A percentile compares a stretch with the other conserved stretches of the same genome.
phyloP scores from a whole-genome alignment of 2,113 vertebrate genomes.

The Calyptomena viridis region DNA sequence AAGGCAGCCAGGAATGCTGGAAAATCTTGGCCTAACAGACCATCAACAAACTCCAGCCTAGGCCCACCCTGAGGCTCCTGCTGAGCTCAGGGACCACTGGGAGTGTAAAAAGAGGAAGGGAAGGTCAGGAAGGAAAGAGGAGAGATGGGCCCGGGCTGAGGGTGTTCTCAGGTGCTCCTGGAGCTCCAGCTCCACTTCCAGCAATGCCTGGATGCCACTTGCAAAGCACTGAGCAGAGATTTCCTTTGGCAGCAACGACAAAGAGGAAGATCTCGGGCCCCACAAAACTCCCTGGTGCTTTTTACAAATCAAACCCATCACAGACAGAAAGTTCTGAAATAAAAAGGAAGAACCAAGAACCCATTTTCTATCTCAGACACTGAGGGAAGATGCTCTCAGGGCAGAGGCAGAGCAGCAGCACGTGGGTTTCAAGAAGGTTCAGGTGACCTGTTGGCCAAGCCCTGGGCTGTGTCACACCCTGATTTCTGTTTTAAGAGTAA shows the following conservation, averaged over 20 bases:
- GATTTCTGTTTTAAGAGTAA: not conserved
- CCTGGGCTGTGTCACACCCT: not conserved
- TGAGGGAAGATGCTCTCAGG: rapidly evolving
- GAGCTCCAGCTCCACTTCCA: not conserved
- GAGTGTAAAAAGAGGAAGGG: not conserved
- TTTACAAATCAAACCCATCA: not conserved
- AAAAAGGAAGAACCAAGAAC: not conserved
- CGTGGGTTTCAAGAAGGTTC: not conserved
- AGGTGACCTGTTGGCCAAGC: not conserved
- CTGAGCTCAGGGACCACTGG: not conserved
- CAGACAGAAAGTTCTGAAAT: not conserved
- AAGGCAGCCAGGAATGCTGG: too few relatives aligned
- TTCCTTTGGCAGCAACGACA: not conserved
- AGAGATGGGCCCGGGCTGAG: not conserved
- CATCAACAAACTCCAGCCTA: not conserved
- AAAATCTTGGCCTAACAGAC: not conserved
- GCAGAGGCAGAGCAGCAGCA: not conserved
- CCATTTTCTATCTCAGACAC: not conserved
- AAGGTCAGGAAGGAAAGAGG: not conserved
- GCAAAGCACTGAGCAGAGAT: not conserved
- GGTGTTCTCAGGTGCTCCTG: not conserved
- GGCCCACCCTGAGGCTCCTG: not conserved
- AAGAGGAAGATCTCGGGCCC: not conserved
- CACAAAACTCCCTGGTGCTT: not conserved
- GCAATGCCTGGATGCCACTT: not conserved